phyloP scores from a whole-genome alignment of 2,113 vertebrate species.

The Chroicocephalus ridibundus region DNA sequence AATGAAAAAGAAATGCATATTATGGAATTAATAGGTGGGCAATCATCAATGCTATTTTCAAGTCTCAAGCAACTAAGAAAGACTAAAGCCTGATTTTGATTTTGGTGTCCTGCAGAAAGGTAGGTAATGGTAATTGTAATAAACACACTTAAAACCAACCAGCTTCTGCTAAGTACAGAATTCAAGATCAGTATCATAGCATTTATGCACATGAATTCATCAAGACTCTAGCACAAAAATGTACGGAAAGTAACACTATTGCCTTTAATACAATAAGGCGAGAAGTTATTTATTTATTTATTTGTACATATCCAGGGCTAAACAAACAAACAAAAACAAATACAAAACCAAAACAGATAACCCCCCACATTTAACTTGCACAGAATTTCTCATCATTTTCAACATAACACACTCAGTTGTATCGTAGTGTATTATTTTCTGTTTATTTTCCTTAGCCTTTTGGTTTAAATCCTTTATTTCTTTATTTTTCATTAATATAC shows the following conservation, averaged over 20 bases:
- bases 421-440: not conserved
- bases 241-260: not conserved
- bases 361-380: not conserved
- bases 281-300: not conserved
- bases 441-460: not conserved
- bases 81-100: not conserved
- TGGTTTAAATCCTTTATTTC: not conserved
- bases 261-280: not conserved
- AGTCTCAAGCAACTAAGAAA: not conserved
- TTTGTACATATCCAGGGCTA: not conserved
- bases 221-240: not conserved
- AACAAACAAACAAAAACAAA: not conserved
- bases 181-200: not conserved
- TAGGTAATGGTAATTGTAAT: not conserved
- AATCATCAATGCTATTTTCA: not conserved
- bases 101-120: not conserved
- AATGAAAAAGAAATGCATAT: not conserved
- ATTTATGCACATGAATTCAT: not conserved
- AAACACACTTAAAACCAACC: not conserved
- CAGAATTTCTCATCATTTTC: not conserved
- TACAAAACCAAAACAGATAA: fast-evolving
- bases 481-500: not conserved
- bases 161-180: not conserved
- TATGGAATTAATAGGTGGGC: not conserved
- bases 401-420: not conserved